Conservation (phyloP, 2,888 invertebrate genomes). For the Hydriomena furcata region DNA sequence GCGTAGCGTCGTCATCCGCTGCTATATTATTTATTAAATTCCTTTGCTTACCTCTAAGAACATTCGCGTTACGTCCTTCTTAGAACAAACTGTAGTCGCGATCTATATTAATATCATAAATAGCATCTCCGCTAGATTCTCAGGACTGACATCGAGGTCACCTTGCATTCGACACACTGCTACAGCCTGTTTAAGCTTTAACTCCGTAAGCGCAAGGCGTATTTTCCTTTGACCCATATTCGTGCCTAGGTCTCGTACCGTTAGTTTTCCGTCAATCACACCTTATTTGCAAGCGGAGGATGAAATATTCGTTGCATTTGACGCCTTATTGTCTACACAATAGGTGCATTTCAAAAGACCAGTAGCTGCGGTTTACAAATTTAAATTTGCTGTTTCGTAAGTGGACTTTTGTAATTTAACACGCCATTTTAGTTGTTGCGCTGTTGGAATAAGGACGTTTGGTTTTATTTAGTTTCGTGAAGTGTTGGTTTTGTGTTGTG, state of each 20-base stretch:
- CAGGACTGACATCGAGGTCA: constrained; percentile 62
- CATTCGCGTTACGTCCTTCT: constrained; percentile 5
- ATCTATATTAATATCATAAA: constrained; percentile 33
- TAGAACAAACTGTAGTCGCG: constrained; percentile 16
- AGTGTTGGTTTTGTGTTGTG: constrained; percentile 45
- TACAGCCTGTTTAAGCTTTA: constrained; percentile 40
- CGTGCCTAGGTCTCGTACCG: constrained; percentile 47
- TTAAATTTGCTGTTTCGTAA: constrained; percentile 43
- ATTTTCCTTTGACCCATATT: constrained; percentile 55
- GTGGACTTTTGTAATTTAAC: constrained; percentile 36
- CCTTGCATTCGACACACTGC: constrained; percentile 60
- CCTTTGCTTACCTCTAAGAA: constrained; percentile 2
- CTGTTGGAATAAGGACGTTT: constrained; percentile 49
- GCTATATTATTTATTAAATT: constrained; percentile 10
- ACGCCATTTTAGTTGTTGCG: constrained; percentile 45
- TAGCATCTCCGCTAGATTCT: constrained; percentile 46
- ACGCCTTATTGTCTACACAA: constrained; percentile 46
- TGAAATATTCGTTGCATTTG: constrained; percentile 42
- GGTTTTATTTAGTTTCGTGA: constrained; percentile 36
- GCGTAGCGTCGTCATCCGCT: constrained; percentile 1
- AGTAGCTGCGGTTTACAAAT: constrained; percentile 38
- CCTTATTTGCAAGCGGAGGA: constrained; percentile 50
- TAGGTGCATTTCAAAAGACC: constrained; percentile 43
- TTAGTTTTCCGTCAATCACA: constrained; percentile 64
- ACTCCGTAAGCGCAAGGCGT: constrained; percentile 39